Conservation (phyloP, 1,140 invertebrate genomes). For the Goniozus legneri region DNA sequence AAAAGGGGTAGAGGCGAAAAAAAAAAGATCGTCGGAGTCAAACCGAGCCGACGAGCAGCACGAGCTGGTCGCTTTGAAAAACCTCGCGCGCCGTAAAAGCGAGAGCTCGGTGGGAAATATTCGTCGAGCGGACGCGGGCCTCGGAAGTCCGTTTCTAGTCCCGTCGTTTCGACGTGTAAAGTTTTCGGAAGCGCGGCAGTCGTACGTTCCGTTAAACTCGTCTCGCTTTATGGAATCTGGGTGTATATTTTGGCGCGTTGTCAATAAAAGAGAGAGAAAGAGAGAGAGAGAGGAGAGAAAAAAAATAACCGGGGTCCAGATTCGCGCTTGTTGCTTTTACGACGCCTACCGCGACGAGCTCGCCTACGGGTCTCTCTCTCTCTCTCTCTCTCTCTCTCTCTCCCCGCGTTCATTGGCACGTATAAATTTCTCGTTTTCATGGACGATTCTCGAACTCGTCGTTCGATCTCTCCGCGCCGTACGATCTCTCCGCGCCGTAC, state of each 20-base stretch:
- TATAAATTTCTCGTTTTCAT: too few relatives aligned
- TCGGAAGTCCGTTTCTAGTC: too few relatives aligned
- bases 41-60: not conserved
- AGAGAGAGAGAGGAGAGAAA: too few relatives aligned
- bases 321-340: constrained; percentile 11
- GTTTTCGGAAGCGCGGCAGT: too few relatives aligned
- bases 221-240: constrained; percentile 24
- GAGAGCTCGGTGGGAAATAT: constrained; percentile 10
- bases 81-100: constrained; percentile 9
- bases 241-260: constrained; percentile 20
- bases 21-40: not conserved
- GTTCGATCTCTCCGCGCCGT: too few relatives aligned
- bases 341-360: constrained; percentile 1
- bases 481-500: too few relatives aligned
- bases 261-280: constrained; percentile 21
- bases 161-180: too few relatives aligned
- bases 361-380: too few relatives aligned
- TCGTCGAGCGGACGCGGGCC: too few relatives aligned
- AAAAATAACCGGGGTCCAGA: constrained; percentile 1
- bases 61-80: constrained; percentile 4
- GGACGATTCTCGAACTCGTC: too few relatives aligned
- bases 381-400: too few relatives aligned
- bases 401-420: not conserved
- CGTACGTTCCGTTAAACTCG: too few relatives aligned
- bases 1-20: not conserved